Percentiles rank a stretch among this genome's conserved stretches.
phyloP scores from a whole-genome alignment of 2,113 vertebrate species.

The Heloderma charlesbogerti region DNA sequence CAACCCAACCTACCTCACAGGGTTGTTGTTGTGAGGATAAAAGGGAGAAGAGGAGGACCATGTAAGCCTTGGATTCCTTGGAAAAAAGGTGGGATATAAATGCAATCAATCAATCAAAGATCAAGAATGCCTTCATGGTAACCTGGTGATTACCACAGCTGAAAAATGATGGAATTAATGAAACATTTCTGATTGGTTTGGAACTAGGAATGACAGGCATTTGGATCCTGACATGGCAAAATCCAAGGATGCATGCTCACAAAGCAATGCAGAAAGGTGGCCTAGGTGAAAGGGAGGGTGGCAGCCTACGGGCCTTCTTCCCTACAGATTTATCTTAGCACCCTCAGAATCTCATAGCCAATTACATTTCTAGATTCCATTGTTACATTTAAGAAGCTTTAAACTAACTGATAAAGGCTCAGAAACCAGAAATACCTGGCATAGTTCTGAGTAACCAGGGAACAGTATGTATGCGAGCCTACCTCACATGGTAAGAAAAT shows the following conservation, averaged over 20 bases:
- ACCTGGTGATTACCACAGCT: not conserved
- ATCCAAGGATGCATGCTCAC: not conserved
- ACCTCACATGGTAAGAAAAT: not conserved
- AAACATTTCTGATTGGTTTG: slow-evolving; percentile 40
- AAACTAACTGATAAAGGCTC: not conserved
- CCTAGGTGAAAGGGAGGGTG: not conserved
- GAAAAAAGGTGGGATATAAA: too few species aligned
- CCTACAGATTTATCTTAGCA: not conserved
- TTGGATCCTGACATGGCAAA: not conserved
- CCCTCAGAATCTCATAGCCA: too few species aligned
- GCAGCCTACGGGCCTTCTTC: not conserved
- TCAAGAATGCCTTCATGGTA: not conserved
- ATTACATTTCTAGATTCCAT: not conserved
- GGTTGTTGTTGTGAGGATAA: too few species aligned
- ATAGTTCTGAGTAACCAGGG: not conserved
- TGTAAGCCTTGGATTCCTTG: too few species aligned
- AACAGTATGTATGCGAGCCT: not conserved
- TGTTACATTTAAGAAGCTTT: not conserved
- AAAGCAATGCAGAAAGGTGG: not conserved
- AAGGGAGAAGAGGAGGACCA: too few species aligned
- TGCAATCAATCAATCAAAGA: too few species aligned
- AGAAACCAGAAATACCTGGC: not conserved
- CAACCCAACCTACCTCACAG: too few species aligned
- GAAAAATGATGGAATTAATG: not conserved
- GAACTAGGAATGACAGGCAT: slow-evolving; percentile 8